Evolutionary conservation across 2,888 invertebrate genomes (phyloP), one percentile per base, ranked within the genome.

Genomic region (Cantharis flavilabris): DNA sequence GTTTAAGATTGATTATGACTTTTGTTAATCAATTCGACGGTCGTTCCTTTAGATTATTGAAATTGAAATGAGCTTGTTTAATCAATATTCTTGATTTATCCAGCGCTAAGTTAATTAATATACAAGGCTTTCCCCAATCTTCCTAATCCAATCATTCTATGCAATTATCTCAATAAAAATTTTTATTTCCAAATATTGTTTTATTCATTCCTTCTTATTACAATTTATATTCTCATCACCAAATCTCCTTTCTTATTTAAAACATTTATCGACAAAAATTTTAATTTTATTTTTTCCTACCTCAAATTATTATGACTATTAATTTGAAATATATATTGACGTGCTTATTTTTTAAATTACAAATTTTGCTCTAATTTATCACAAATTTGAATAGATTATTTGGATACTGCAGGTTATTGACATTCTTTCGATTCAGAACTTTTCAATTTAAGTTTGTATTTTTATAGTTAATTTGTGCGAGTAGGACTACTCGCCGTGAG

Each of bases 1-100:
- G 86, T 86, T 86, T 86, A 86, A 87, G 87, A 87, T 87, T 88
- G 87, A 88, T 88, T 87, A 87, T 87, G 86, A 87, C 87, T 87
- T 87, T 86, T 84, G 87, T 85, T 85, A 86, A 86, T 85, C 86
- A 85, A 84, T 86, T 83, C 80, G 75, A 76, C 79, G 79, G 76
- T 74, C 75, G 77, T 77, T 76, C 76, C 79, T 73, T 72, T 70
- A 76, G 77, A 79, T 79, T 79, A 79, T 79, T 77, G 79, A 79
- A 79, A 79, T 79, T 79, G 77, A 77, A 79, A 77, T 79, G 79
- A 79, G 79, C 73, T 77, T 72, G 76, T 76, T 79, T 72, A 76
- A 79, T 76, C 76, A 76, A 72, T 72, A 74, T 78, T 72, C 74
- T 69, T 75, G 76, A 77, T 76, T 79, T 79, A 79, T 75, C 77